Conservation (phyloP, 1,140 invertebrate species). For the Drosophila melanica region DNA sequence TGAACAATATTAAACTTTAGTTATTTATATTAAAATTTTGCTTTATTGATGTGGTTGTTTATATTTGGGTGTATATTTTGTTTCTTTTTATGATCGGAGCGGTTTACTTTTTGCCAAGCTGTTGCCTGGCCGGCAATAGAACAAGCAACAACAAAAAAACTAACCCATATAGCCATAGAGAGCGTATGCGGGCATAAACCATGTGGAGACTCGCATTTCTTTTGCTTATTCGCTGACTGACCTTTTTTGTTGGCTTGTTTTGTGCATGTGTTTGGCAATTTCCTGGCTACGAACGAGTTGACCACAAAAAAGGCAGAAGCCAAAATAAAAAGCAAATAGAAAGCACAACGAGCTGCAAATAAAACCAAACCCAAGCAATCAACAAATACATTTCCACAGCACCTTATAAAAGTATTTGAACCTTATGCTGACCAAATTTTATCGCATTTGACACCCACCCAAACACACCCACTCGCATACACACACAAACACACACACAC, state of each 20-base stretch:
- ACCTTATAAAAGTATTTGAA: slow-evolving; percentile 82
- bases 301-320: slow-evolving; percentile 71
- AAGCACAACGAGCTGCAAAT: slow-evolving; percentile 66
- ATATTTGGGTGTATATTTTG: slow-evolving; percentile 41
- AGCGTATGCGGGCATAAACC: slow-evolving; percentile 24
- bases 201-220: slow-evolving; percentile 35
- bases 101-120: slow-evolving; percentile 60
- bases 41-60: slow-evolving; percentile 78
- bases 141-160: slow-evolving; percentile 7
- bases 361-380: slow-evolving; percentile 78
- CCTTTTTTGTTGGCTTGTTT: slow-evolving; percentile 65
- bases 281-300: slow-evolving; percentile 78
- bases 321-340: slow-evolving; percentile 61
- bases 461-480: slow-evolving; percentile 5
- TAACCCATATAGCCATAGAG: slow-evolving; percentile 18
- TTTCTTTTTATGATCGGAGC: slow-evolving; percentile 55
- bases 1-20: slow-evolving; percentile 76
- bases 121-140: slow-evolving; percentile 19
- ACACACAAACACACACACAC: slow-evolving; percentile 1
- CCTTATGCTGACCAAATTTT: slow-evolving; percentile 82
- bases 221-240: slow-evolving; percentile 16
- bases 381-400: slow-evolving; percentile 81
- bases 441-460: slow-evolving; percentile 74
- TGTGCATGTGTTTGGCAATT: slow-evolving; percentile 75
- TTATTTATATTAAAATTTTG: slow-evolving; percentile 82